phyloP scores from a whole-genome alignment of 2,797 vertebrate species.

The Hydrophis major region DNA sequence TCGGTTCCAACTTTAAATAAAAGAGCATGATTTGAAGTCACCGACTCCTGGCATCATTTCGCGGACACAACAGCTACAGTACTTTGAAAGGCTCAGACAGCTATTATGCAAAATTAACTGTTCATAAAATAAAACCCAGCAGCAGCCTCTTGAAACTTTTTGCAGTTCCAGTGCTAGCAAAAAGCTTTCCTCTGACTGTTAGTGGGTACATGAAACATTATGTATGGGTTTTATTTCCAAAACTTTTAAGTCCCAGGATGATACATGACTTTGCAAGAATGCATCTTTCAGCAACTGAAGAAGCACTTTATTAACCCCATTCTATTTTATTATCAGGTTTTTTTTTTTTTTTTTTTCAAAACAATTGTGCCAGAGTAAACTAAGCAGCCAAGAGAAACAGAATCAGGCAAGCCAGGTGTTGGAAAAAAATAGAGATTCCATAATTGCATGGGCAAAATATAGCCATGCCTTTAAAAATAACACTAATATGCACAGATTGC shows the following conservation, averaged over 20 bases:
- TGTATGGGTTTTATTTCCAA: constrained; percentile 17
- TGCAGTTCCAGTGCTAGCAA: neutral
- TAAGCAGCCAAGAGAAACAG: neutral
- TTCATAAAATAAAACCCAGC: constrained; percentile 55
- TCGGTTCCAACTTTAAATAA: no score
- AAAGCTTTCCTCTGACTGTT: constrained; percentile 40
- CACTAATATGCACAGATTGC: neutral
- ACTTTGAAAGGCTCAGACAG: constrained; percentile 56
- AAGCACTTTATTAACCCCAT: constrained; percentile 7
- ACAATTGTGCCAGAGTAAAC: constrained; percentile 1
- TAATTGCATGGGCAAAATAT: constrained; percentile 8
- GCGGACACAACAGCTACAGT: neutral
- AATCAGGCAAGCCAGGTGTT: constrained; percentile 16
- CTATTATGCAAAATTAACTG: constrained; percentile 52
- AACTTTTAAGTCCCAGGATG: neutral
- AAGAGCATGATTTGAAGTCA: no score
- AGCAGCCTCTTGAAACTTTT: constrained; percentile 43
- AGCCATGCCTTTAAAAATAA: neutral
- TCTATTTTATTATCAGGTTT: constrained; percentile 13
- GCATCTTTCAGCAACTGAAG: constrained; percentile 8
- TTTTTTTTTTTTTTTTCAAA: rapidly evolving
- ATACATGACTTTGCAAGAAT: neutral
- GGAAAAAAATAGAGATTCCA: neutral
- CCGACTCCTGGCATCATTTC: no score
- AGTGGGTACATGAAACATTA: constrained; percentile 16